Evolutionary conservation across 2,888 invertebrate genomes (phyloP).

Genomic region (Bimastos eiseni): DNA sequence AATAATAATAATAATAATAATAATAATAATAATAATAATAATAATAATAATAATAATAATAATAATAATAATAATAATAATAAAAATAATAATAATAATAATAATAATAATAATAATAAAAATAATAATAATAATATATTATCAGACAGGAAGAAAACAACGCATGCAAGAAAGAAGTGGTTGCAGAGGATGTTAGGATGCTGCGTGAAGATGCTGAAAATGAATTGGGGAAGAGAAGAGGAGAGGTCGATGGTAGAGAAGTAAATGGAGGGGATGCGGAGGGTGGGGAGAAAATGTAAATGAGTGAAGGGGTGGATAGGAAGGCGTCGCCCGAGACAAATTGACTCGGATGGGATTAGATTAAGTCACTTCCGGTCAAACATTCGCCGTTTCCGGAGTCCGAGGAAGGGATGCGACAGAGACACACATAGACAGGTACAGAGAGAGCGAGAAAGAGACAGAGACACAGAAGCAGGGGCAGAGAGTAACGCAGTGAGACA

Average conservation of each 20-base stretch:
- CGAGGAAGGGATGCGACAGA: not conserved
- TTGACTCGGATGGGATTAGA: conserved; percentile 1
- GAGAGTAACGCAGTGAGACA: too few species aligned
- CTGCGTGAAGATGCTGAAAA: not conserved
- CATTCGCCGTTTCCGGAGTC: not conserved
- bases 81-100: too few species aligned
- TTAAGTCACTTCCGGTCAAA: not conserved
- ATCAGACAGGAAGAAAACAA: not conserved
- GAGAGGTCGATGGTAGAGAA: not conserved
- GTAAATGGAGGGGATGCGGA: not conserved
- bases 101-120: too few species aligned
- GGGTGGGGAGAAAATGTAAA: not conserved
- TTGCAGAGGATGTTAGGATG: not conserved
- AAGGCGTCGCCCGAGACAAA: not conserved
- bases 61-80: too few species aligned
- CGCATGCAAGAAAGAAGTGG: not conserved
- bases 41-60: too few species aligned
- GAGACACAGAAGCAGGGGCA: not conserved
- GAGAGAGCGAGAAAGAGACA: not conserved
- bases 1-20: too few species aligned
- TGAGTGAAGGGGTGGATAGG: not conserved
- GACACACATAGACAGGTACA: not conserved
- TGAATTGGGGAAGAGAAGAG: not conserved
- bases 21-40: too few species aligned
- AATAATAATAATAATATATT: too few species aligned